phyloP scores from a whole-genome alignment of 2,797 vertebrate species.

The Clarias pachynema region DNA sequence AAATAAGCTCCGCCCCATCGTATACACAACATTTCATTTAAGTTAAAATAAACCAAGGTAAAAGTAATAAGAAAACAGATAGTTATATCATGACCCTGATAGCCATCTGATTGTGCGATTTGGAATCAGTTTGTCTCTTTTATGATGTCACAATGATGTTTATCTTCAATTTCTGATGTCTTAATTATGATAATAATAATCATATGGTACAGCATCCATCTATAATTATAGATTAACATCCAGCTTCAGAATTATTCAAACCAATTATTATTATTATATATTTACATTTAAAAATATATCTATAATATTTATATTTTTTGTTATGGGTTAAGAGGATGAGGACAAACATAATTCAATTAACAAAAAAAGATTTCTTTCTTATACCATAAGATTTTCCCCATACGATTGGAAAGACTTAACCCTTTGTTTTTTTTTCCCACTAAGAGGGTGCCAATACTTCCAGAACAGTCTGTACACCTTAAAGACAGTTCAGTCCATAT shows the following conservation, averaged over 20 bases:
- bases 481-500: background rate
- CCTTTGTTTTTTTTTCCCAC: background rate
- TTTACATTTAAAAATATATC: background rate
- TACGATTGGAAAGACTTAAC: too few species aligned
- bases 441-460: background rate
- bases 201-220: background rate
- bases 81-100: background rate
- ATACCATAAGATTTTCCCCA: background rate
- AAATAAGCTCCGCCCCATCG: background rate
- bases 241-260: background rate
- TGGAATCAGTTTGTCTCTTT: background rate
- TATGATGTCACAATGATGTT: background rate
- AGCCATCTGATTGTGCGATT: background rate
- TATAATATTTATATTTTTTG: background rate
- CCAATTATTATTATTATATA: background rate
- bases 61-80: background rate
- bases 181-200: background rate
- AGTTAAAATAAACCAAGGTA: background rate
- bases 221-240: background rate
- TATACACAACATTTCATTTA: background rate
- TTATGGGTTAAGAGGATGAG: background rate
- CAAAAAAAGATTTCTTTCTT: background rate
- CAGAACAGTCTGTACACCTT: background rate
- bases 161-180: background rate
- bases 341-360: background rate